Evolutionary conservation across 2,888 invertebrate genomes (phyloP).

Genomic region (Galerucella pusilla): DNA sequence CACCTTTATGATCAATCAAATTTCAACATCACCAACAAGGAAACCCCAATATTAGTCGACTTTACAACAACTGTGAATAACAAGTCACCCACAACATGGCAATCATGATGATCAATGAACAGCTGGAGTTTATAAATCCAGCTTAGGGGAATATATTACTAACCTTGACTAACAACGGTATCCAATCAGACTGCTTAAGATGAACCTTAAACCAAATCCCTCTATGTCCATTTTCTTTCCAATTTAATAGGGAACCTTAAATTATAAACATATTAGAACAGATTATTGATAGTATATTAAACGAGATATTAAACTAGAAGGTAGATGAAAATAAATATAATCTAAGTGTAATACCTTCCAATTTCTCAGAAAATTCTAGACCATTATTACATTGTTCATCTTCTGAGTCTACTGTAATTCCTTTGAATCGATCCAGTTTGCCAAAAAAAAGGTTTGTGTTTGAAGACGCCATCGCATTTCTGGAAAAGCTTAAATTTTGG

Average conservation of each 20-base stretch:
- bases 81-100: too few species aligned
- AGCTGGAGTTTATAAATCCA: too few species aligned
- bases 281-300: not conserved
- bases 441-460: constrained; percentile 64
- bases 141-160: not conserved
- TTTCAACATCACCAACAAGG: too few species aligned
- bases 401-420: constrained; percentile 77
- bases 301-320: too few species aligned
- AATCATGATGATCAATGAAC: too few species aligned
- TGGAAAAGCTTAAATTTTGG: constrained; percentile 1
- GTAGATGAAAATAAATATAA: not conserved
- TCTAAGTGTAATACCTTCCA: constrained; percentile 68
- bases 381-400: constrained; percentile 69
- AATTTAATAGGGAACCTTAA: constrained; percentile 76
- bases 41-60: too few species aligned
- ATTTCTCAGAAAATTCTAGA: constrained; percentile 67
- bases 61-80: too few species aligned
- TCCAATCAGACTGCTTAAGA: constrained; percentile 77
- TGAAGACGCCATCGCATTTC: not conserved
- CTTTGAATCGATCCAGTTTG: constrained; percentile 74
- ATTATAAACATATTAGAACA: constrained; percentile 43
- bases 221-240: constrained; percentile 73
- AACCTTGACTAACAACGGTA: constrained; percentile 80
- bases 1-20: too few species aligned
- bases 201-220: constrained; percentile 86